phyloP scores from a whole-genome alignment of 1,140 invertebrate species.

The Hycleus cichorii region DNA sequence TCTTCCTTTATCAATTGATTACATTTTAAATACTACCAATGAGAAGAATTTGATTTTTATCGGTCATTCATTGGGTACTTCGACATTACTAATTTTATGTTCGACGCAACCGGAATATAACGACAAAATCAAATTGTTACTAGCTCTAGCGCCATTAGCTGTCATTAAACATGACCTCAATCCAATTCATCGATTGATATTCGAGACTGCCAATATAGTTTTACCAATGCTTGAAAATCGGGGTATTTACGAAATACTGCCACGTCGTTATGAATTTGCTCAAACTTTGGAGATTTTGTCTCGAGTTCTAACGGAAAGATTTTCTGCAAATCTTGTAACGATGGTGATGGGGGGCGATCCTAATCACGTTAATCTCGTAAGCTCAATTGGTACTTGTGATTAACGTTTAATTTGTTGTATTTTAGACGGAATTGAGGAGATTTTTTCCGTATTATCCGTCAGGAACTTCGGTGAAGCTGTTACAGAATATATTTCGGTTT shows the following conservation, averaged over 20 bases:
- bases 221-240: slow-evolving; percentile 17
- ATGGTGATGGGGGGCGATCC: too few relatives aligned
- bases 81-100: slow-evolving; percentile 42
- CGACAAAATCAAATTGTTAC: slow-evolving; percentile 42
- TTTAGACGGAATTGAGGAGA: slow-evolving; percentile 40
- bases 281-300: slow-evolving; percentile 13
- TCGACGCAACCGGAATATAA: slow-evolving; percentile 48
- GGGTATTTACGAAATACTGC: slow-evolving; percentile 30
- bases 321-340: too few relatives aligned
- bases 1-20: slow-evolving; percentile 3
- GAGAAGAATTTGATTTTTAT: slow-evolving; percentile 46
- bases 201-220: slow-evolving; percentile 1
- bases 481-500: not conserved
- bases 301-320: too few relatives aligned
- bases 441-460: slow-evolving; percentile 46
- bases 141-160: slow-evolving; percentile 50
- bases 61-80: slow-evolving; percentile 56
- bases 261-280: slow-evolving; percentile 22
- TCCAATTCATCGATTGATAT: slow-evolving; percentile 2
- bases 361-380: too few relatives aligned
- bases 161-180: slow-evolving; percentile 31
- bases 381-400: too few relatives aligned
- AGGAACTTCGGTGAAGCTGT: slow-evolving; percentile 40
- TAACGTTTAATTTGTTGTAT: not conserved
- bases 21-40: slow-evolving; percentile 42